Conservation (phyloP, 1,140 invertebrate species). For the Episyrphus balteatus region DNA sequence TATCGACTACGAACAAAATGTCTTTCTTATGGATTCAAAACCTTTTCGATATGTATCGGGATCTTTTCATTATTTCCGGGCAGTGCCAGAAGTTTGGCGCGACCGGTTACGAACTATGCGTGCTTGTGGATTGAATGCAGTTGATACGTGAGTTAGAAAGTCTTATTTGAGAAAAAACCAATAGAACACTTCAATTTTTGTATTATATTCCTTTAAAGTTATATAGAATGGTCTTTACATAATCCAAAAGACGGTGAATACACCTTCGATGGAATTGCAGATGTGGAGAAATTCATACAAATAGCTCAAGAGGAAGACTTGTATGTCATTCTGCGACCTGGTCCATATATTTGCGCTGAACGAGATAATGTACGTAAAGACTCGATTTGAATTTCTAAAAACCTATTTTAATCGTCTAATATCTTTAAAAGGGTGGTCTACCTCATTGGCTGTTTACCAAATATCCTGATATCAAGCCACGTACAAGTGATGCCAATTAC, state of each 20-base stretch:
- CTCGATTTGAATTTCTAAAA: too few relatives aligned
- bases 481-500: slow-evolving; percentile 48
- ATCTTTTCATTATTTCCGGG: slow-evolving; percentile 80
- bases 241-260: slow-evolving; percentile 57
- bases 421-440: slow-evolving; percentile 56
- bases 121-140: slow-evolving; percentile 74
- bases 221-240: slow-evolving; percentile 86
- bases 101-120: slow-evolving; percentile 68
- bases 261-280: slow-evolving; percentile 62
- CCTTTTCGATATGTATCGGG: slow-evolving; percentile 73
- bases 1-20: slow-evolving; percentile 57
- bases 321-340: slow-evolving; percentile 61
- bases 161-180: neutral
- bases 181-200: slow-evolving; percentile 1
- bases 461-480: slow-evolving; percentile 52
- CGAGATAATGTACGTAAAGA: slow-evolving; percentile 39
- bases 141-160: slow-evolving; percentile 59
- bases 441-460: slow-evolving; percentile 66
- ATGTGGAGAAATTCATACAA: slow-evolving; percentile 45
- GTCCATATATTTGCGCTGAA: slow-evolving; percentile 74
- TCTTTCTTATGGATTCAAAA: slow-evolving; percentile 69
- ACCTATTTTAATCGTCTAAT: slow-evolving; percentile 1
- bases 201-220: slow-evolving; percentile 42
- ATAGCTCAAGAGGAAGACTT: slow-evolving; percentile 58
- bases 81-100: slow-evolving; percentile 67